Evolutionary conservation across 2,113 vertebrate species (phyloP), one percentile per base, ranked within the genome.

Genomic region (Nothobranchius furzeri): DNA sequence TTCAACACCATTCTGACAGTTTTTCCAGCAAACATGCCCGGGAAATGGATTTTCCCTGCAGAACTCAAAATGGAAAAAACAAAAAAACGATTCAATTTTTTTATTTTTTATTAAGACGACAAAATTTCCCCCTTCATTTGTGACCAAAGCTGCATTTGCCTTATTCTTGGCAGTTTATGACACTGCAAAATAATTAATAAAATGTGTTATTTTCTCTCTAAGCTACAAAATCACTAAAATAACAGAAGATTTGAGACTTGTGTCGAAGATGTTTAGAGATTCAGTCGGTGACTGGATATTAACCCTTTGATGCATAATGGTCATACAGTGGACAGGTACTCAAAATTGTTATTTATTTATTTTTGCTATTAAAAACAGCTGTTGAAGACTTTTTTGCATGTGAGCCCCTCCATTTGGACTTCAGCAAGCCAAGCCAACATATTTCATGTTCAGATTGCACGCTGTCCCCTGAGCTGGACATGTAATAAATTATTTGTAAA

Each of bases 1-100:
- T 62, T 51, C 1, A 24, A 46, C 75, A 71, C 77, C 72, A 69
- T 37, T 73, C 15, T 83, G 85, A 88, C 83, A 81, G 81, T 83
- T 86, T 81, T 84, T 86, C 85, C 68, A 73, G 20, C 58, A 68
- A 72, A 87, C 87, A 86, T 20, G 46, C 52, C 57, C 37, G 45
- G 70, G 75, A 87, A 86, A 86, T 86, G 42, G 76, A 81, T 85
- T 85, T 86, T 49, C 40, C 75, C 76, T 62, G 64, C 70, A 68
- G 64, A 81, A 75, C 71, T 79, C 53, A 25, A 51, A 68, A 79
- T 63, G 65, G 76, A 84, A 82, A 72, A 73, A 73, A 89, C 67
- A 77, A 82, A 64, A n/a, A 71, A 57, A 83, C 67, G 80, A 88
- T 87, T 78, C 62, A 42, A 37, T 62, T 77, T 73, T 63, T 78